Conservation (phyloP, 2,888 invertebrate species). For the Flexamia atlantica region DNA sequence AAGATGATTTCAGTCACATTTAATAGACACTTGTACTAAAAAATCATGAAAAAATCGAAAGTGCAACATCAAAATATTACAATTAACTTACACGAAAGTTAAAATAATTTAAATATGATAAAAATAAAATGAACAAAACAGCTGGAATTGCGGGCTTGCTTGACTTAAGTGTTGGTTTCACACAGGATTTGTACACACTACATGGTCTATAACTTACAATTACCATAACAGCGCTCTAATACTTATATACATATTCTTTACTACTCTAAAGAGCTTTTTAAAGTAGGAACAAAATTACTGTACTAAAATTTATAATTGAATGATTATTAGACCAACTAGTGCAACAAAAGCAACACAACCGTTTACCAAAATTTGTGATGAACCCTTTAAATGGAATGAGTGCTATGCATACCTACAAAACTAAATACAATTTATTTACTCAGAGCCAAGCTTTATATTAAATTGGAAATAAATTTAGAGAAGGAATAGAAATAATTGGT, state of each 20-base stretch:
- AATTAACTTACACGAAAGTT: neutral
- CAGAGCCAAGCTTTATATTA: slow-evolving; percentile 2
- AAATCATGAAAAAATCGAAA: neutral
- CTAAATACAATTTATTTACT: slow-evolving; percentile 19
- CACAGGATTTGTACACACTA: slow-evolving; percentile 50
- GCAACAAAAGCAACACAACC: slow-evolving; percentile 55
- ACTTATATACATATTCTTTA: slow-evolving; percentile 49
- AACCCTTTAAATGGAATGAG: slow-evolving; percentile 50
- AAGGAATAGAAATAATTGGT: slow-evolving; percentile 20
- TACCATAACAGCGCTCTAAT: slow-evolving; percentile 49
- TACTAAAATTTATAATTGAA: slow-evolving; percentile 36
- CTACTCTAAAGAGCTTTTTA: slow-evolving; percentile 58
- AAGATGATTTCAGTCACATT: slow-evolving; percentile 12
- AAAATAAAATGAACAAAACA: neutral
- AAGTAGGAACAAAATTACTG: slow-evolving; percentile 59
- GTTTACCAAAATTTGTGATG: slow-evolving; percentile 29
- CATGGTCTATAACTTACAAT: slow-evolving; percentile 42
- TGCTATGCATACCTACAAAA: slow-evolving; percentile 45
- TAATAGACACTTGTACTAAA: neutral
- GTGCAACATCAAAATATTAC: slow-evolving; percentile 3
- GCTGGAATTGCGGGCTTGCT: neutral
- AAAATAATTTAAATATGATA: neutral
- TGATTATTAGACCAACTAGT: slow-evolving; percentile 44
- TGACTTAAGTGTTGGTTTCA: neutral
- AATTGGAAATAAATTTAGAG: neutral